Percentiles rank a stretch among this genome's conserved stretches.
phyloP scores from a whole-genome alignment of 2,113 vertebrate species.

The Mionectes macconnelli region DNA sequence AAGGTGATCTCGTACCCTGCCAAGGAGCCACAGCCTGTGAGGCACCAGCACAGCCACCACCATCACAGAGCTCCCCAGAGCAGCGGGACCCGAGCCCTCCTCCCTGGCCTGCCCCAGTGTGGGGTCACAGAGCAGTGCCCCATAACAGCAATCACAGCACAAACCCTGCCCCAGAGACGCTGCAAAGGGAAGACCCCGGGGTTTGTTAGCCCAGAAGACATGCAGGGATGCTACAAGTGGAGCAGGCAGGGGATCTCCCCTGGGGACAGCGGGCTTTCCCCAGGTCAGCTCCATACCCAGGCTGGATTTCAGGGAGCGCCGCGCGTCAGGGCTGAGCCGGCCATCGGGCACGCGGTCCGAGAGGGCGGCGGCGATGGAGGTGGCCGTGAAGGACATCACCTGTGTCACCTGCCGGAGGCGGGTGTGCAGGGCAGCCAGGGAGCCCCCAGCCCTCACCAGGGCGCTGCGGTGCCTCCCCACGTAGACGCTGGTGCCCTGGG shows the following conservation, averaged over 20 bases:
- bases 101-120: accelerated
- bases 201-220: not conserved
- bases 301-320: slow-evolving; percentile 92
- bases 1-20: slow-evolving; percentile 96
- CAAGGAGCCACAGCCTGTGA: not conserved
- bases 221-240: accelerated
- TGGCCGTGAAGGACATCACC: slow-evolving; percentile 88
- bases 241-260: accelerated
- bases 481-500: slow-evolving; percentile 78
- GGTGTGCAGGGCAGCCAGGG: slow-evolving; percentile 64
- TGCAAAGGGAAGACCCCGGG: accelerated
- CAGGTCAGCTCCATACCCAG: slow-evolving; percentile 73
- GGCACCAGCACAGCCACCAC: not conserved
- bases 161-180: not conserved
- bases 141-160: accelerated
- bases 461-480: slow-evolving; percentile 85
- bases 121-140: accelerated
- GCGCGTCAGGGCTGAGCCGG: slow-evolving; percentile 80
- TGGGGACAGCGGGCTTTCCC: not conserved
- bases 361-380: slow-evolving; percentile 80
- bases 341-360: slow-evolving; percentile 80
- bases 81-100: not conserved
- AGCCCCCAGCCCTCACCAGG: slow-evolving; percentile 65
- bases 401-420: slow-evolving; percentile 76
- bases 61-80: not conserved